Conservation (phyloP, 2,113 vertebrate species). For the Perognathus longimembris region DNA sequence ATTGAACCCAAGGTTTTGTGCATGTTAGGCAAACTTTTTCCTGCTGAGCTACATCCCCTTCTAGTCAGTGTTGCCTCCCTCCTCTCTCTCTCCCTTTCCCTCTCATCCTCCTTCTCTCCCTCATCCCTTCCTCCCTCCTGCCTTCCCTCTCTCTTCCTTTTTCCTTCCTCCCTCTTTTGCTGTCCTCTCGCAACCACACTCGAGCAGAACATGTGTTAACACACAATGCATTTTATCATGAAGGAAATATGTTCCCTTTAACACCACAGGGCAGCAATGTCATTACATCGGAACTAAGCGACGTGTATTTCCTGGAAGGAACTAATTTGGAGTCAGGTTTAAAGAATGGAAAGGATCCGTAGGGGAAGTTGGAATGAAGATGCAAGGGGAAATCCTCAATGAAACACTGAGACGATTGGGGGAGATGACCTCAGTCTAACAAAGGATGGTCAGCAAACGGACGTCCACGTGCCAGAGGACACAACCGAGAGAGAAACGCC, state of each 20-base stretch:
- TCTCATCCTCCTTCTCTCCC: not conserved
- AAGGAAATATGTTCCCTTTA: not conserved
- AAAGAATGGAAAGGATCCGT: not conserved
- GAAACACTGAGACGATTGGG: not conserved
- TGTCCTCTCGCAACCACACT: not conserved
- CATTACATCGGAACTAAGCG: slow-evolving; percentile 19
- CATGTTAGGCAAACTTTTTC: not conserved
- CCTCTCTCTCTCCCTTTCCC: not conserved
- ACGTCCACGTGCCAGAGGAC: too few relatives aligned
- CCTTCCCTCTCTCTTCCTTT: not conserved
- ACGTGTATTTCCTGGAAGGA: slow-evolving; percentile 53
- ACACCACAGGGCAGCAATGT: not conserved
- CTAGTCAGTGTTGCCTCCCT: not conserved
- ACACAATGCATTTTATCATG: not conserved
- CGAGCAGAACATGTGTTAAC: not conserved
- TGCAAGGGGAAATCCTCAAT: slow-evolving; percentile 2
- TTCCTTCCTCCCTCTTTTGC: not conserved
- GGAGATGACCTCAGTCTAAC: too few relatives aligned
- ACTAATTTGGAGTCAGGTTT: slow-evolving; percentile 36
- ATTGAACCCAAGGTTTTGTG: not conserved
- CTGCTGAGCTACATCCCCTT: not conserved
- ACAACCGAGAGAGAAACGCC: too few relatives aligned
- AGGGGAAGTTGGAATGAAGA: not conserved
- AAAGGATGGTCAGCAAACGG: not conserved
- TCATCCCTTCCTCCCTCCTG: too few relatives aligned